phyloP scores from a whole-genome alignment of 2,113 vertebrate species.

The Dipodomys merriami region DNA sequence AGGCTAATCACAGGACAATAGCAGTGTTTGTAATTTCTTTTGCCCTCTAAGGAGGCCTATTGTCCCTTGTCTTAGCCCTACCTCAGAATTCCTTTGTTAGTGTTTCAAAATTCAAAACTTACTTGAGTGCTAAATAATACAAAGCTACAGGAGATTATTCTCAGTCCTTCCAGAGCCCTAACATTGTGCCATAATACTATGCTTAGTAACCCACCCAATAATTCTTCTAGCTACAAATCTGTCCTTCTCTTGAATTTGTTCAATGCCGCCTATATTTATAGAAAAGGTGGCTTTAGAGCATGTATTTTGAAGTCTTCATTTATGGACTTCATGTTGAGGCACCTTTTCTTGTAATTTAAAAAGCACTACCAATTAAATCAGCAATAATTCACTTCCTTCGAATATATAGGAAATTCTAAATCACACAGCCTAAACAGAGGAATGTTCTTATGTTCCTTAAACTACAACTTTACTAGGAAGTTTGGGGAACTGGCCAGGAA shows the following conservation, averaged over 20 bases:
- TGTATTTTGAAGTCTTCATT: background rate
- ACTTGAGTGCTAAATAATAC: background rate
- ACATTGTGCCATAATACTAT: background rate
- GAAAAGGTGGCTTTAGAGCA: background rate
- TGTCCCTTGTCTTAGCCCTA: background rate
- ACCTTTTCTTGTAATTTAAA: slow-evolving; percentile 34
- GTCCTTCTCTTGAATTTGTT: background rate
- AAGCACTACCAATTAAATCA: slow-evolving; percentile 15
- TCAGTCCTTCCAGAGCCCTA: background rate
- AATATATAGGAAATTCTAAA: background rate
- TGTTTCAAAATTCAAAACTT: slow-evolving; percentile 39
- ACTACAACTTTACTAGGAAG: background rate
- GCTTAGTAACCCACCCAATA: background rate
- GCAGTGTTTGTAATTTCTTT: background rate
- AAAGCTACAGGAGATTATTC: background rate
- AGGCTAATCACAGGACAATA: background rate
- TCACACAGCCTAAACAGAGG: background rate
- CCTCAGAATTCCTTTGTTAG: background rate
- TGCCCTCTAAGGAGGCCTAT: background rate
- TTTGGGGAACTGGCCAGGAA: background rate
- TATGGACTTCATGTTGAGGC: background rate
- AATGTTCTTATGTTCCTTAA: slow-evolving; percentile 11
- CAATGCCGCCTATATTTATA: background rate
- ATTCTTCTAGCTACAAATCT: background rate
- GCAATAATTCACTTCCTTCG: slow-evolving; percentile 16